Evolutionary conservation across 2,888 invertebrate genomes (phyloP).

Genomic region (Catocala sponsa): DNA sequence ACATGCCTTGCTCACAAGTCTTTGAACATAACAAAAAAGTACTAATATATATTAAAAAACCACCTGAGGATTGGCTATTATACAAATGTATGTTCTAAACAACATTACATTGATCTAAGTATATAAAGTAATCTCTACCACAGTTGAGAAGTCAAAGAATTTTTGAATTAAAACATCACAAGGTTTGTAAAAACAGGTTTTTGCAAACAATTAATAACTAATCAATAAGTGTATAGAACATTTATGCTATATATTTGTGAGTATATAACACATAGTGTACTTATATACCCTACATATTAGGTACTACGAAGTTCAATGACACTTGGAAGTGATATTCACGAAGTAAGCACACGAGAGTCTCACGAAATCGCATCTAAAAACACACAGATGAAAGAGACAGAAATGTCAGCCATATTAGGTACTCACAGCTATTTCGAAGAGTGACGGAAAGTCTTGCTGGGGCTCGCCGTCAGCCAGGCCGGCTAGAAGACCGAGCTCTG

Average conservation of each 20-base stretch:
- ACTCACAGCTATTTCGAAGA: constrained; percentile 84
- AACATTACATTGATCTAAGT: no score
- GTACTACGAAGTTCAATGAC: constrained; percentile 19
- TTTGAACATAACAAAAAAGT: no score
- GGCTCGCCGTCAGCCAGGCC: constrained; percentile 78
- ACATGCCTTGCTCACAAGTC: no score
- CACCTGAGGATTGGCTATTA: no score
- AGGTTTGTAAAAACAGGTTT: constrained; percentile 33
- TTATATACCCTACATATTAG: background rate
- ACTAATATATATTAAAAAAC: no score
- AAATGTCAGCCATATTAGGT: constrained; percentile 65
- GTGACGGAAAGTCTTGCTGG: constrained; percentile 78
- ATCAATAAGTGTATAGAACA: constrained; percentile 28
- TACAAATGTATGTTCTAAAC: no score
- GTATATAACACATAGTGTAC: background rate
- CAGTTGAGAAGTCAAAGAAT: no score
- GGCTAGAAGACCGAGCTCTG: constrained; percentile 80
- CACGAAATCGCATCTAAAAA: constrained; percentile 14
- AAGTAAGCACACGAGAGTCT: constrained; percentile 3
- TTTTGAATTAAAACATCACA: no score
- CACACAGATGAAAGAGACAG: constrained; percentile 27
- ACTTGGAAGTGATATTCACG: background rate
- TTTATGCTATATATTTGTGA: background rate
- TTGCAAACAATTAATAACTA: constrained; percentile 16
- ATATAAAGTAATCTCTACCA: no score